These are phyloP conservation scores for Sebastes flavidus DNA, from an alignment of 2,797 vertebrate genomes.

Conservation along the genomic window DNA sequence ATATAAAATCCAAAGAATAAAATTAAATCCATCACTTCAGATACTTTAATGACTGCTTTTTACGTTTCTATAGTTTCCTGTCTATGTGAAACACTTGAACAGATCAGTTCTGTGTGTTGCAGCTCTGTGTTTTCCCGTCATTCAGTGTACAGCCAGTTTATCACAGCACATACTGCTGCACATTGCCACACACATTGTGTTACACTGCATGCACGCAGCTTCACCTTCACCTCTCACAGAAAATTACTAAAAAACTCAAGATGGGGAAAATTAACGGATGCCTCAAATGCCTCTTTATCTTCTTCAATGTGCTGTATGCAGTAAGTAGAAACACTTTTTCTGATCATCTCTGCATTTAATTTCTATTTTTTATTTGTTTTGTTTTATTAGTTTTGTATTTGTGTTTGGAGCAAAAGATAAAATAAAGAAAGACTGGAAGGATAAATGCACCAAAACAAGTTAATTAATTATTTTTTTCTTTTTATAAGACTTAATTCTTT, in stretches of 20 bases:
- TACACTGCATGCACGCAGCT: accelerated
- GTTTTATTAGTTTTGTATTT: neutral
- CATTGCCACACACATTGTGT: neutral
- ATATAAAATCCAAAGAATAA: neutral
- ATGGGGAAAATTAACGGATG: constrained; percentile 73
- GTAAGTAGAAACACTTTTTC: constrained; percentile 43
- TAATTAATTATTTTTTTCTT: neutral
- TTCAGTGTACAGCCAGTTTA: neutral
- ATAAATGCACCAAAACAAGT: neutral
- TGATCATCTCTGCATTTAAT: neutral
- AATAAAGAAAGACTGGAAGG: neutral
- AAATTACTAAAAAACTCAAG: neutral
- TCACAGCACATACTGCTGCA: neutral
- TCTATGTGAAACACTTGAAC: neutral
- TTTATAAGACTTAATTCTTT: neutral
- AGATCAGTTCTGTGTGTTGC: neutral
- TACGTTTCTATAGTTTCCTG: neutral
- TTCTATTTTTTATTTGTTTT: neutral
- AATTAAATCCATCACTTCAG: neutral
- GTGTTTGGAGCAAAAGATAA: neutral
- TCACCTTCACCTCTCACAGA: neutral
- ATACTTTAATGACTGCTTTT: neutral
- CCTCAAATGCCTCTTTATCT: constrained; percentile 65
- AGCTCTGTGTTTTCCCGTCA: neutral
- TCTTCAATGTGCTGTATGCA: constrained; percentile 65